phyloP scores from a whole-genome alignment of 1,140 invertebrate species.

The Papilio polytes region DNA sequence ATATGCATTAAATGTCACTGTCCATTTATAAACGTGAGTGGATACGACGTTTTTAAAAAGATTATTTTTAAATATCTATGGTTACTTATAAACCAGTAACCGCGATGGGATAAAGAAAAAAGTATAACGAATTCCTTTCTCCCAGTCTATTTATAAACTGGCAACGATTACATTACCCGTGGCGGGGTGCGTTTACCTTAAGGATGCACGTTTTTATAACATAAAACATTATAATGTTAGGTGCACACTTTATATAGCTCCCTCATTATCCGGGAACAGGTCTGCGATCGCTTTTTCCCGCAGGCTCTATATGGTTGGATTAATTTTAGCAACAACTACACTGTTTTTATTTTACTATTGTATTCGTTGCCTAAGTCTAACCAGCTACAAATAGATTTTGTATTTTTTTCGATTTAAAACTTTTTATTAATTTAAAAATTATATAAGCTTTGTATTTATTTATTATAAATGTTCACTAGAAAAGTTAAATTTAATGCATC shows the following conservation, averaged over 20 bases:
- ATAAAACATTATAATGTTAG: slow-evolving; percentile 57
- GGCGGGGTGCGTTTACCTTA: slow-evolving; percentile 60
- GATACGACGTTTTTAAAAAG: background rate
- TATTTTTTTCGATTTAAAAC: background rate
- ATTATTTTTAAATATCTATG: slow-evolving; percentile 35
- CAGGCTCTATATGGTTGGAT: slow-evolving; percentile 36
- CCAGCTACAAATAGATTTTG: background rate
- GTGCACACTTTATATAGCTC: slow-evolving; percentile 59
- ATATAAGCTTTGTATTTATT: background rate
- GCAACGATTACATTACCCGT: slow-evolving; percentile 53
- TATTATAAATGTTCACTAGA: too few relatives aligned
- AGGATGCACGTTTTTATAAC: slow-evolving; percentile 56
- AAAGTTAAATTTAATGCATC: too few relatives aligned
- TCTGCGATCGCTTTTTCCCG: slow-evolving; percentile 50
- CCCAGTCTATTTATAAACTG: slow-evolving; percentile 58
- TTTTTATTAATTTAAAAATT: background rate
- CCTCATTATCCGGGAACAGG: slow-evolving; percentile 61
- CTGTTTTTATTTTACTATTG: background rate
- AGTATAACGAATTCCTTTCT: slow-evolving; percentile 55
- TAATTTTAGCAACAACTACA: slow-evolving; percentile 23
- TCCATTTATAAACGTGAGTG: too few relatives aligned
- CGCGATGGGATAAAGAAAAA: slow-evolving; percentile 47
- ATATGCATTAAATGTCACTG: too few relatives aligned
- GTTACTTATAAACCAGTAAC: slow-evolving; percentile 36
- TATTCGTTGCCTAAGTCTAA: background rate